Conservation (phyloP, 1,140 invertebrate species). For the Cotesia vestalis region DNA sequence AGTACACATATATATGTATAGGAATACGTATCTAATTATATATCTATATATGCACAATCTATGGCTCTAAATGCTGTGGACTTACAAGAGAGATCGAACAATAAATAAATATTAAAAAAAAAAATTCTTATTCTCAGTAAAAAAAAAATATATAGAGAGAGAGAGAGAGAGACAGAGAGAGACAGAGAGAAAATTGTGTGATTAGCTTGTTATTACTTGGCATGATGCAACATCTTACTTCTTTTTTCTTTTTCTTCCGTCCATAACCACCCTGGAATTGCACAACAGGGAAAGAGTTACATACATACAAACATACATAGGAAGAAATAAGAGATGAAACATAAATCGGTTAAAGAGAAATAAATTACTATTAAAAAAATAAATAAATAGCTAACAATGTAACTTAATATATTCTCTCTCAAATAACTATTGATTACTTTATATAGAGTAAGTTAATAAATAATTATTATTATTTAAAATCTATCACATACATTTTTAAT, state of each 20-base stretch:
- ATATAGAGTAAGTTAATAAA: not conserved
- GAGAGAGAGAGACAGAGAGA: slow-evolving; percentile 28
- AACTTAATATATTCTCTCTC: too few species aligned
- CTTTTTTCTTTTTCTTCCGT: slow-evolving; percentile 96
- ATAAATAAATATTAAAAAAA: slow-evolving; percentile 1
- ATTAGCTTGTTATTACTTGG: slow-evolving; percentile 57
- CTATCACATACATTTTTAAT: slow-evolving; percentile 3
- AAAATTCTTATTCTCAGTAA: slow-evolving; percentile 29
- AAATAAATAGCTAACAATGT: too few species aligned
- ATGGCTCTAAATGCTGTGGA: slow-evolving; percentile 27
- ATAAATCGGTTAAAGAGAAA: slow-evolving; percentile 29
- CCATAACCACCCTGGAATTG: slow-evolving; percentile 86
- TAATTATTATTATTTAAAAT: not conserved
- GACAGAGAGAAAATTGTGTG: slow-evolving; percentile 37
- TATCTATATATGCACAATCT: slow-evolving; percentile 8
- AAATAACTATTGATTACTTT: too few species aligned
- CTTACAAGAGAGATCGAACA: too few species aligned
- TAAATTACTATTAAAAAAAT: slow-evolving; percentile 13
- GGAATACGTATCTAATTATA: too few species aligned
- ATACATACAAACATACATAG: slow-evolving; percentile 65
- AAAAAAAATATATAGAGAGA: slow-evolving; percentile 27
- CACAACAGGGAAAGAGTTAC: slow-evolving; percentile 67
- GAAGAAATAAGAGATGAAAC: slow-evolving; percentile 41
- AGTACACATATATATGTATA: too few species aligned
- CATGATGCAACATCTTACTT: slow-evolving; percentile 80